Conservation (phyloP, 1,140 invertebrate genomes). For the Akabosia matsudoensis region DNA sequence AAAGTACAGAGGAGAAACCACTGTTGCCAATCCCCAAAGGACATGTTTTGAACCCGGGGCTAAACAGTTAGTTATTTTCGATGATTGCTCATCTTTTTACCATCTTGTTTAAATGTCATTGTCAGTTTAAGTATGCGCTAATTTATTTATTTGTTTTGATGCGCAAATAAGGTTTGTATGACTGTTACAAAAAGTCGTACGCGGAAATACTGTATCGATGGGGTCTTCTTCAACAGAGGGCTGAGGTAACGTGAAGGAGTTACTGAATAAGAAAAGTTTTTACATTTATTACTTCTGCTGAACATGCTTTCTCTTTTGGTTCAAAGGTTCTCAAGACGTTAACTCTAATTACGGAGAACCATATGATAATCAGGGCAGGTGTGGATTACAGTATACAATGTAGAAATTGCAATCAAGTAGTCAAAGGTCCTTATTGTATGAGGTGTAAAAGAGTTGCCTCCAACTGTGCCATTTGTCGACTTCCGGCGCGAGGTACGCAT, state of each 20-base stretch:
- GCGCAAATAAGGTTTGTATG: slow-evolving; percentile 61
- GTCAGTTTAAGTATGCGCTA: neutral
- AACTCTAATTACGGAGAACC: slow-evolving; percentile 56
- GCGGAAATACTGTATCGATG: slow-evolving; percentile 82
- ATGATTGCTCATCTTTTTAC: too few relatives aligned
- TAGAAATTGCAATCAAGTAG: slow-evolving; percentile 61
- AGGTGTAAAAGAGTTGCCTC: slow-evolving; percentile 69
- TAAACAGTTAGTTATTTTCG: slow-evolving; percentile 39
- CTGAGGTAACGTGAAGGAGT: too few relatives aligned
- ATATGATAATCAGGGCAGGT: slow-evolving; percentile 54
- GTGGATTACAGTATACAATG: slow-evolving; percentile 76
- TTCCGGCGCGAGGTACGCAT: slow-evolving; percentile 71
- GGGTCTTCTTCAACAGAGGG: slow-evolving; percentile 75
- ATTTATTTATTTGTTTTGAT: neutral
- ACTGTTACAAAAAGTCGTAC: slow-evolving; percentile 81
- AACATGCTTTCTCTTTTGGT: slow-evolving; percentile 27
- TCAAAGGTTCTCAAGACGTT: slow-evolving; percentile 71
- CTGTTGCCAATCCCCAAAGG: slow-evolving; percentile 7
- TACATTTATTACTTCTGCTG: too few relatives aligned
- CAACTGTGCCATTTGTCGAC: slow-evolving; percentile 77
- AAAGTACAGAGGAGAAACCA: neutral
- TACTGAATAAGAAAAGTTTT: too few relatives aligned
- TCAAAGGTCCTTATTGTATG: slow-evolving; percentile 58
- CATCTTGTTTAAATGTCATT: neutral
- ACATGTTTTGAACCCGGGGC: slow-evolving; percentile 31